phyloP scores from a whole-genome alignment of 2,888 invertebrate genomes.

The Drosophila kokeensis region DNA sequence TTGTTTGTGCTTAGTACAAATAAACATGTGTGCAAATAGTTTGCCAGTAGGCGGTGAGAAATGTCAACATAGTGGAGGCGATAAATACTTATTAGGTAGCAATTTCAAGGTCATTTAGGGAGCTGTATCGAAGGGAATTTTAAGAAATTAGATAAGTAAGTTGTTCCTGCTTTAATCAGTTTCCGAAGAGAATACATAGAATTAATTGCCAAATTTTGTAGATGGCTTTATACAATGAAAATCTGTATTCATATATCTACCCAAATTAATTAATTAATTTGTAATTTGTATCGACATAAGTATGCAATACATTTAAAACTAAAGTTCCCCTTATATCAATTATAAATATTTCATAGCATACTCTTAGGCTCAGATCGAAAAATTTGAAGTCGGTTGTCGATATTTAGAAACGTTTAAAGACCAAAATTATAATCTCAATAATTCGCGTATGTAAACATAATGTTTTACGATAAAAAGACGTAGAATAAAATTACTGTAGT shows the following conservation, averaged over 20 bases:
- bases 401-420: not conserved
- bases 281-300: not conserved
- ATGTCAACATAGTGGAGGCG: constrained; percentile 60
- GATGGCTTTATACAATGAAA: not conserved
- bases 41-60: constrained; percentile 60
- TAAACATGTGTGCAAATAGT: constrained; percentile 57
- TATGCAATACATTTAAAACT: not conserved
- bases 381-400: not conserved
- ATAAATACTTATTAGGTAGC: constrained; percentile 19
- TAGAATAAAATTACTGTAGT: not conserved
- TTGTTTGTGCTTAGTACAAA: constrained; percentile 45
- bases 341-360: not conserved
- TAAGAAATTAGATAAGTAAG: not conserved
- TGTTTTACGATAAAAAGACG: not conserved
- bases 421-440: not conserved
- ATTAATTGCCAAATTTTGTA: not conserved
- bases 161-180: not conserved
- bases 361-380: not conserved
- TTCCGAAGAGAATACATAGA: not conserved
- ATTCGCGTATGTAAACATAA: not conserved
- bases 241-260: not conserved
- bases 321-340: too few relatives aligned
- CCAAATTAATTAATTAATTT: not conserved
- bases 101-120: constrained; percentile 33
- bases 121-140: not conserved